Evolutionary conservation across 2,113 vertebrate genomes (phyloP).

Genomic region (Hemibagrus wyckioides): DNA sequence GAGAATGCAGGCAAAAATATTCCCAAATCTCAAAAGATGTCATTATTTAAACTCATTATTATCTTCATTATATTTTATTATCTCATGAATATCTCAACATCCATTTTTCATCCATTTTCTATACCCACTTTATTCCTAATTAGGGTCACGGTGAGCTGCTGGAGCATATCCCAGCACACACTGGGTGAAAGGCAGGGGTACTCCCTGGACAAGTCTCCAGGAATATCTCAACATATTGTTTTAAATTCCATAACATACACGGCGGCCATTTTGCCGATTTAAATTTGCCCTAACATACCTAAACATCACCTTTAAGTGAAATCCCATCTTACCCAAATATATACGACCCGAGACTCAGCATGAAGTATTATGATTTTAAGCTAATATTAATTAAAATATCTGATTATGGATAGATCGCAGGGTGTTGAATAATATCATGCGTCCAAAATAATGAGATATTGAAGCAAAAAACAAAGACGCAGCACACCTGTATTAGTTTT

Average conservation of each 20-base stretch:
- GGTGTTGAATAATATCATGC: not conserved
- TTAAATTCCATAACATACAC: not conserved
- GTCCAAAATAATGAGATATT: not conserved
- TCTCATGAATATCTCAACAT: not conserved
- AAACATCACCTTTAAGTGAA: too few species aligned
- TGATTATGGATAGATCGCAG: not conserved
- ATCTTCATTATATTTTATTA: not conserved
- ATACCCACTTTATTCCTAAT: too few species aligned
- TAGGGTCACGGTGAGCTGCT: too few species aligned
- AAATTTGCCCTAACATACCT: not conserved
- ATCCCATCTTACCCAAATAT: not conserved
- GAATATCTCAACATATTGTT: not conserved
- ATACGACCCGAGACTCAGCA: not conserved
- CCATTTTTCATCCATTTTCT: too few species aligned
- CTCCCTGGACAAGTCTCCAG: too few species aligned
- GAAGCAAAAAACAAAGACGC: not conserved
- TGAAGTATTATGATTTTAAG: not conserved
- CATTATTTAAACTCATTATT: not conserved
- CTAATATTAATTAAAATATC: not conserved
- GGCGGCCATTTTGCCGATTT: too few species aligned
- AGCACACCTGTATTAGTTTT: not conserved
- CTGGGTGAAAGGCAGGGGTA: too few species aligned
- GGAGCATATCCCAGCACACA: too few species aligned
- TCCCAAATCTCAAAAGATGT: not conserved
- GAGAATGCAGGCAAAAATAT: not conserved